Conservation (phyloP, 2,797 vertebrate genomes). For the Channallabes apus region DNA sequence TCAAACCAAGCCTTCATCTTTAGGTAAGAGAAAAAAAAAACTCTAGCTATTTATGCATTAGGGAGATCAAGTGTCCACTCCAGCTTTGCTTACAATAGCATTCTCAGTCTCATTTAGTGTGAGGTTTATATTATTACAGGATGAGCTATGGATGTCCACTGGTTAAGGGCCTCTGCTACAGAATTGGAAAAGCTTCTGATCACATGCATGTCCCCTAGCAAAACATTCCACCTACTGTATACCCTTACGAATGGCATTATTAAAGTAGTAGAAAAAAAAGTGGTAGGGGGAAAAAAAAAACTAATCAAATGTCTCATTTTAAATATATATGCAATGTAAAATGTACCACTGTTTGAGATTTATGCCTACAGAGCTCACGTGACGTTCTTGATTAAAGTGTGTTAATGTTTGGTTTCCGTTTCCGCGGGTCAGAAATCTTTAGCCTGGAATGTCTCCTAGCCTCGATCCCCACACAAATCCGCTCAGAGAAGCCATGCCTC, state of each 20-base stretch:
- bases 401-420: not conserved
- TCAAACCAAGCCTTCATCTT: constrained; percentile 72
- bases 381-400: not conserved
- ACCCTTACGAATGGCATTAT: constrained; percentile 13
- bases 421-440: not conserved
- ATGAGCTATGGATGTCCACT: constrained; percentile 32
- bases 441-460: not conserved
- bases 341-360: not conserved
- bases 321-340: constrained; percentile 2
- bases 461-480: constrained; percentile 24
- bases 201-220: constrained; percentile 29
- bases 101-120: constrained; percentile 61
- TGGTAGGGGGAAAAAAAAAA: not conserved
- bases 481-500: constrained; percentile 43
- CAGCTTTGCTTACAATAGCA: constrained; percentile 59
- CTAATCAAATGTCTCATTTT: not conserved
- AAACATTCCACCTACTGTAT: constrained; percentile 32
- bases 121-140: constrained; percentile 64
- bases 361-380: not conserved
- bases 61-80: constrained; percentile 66
- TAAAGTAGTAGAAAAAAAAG: constrained; percentile 19
- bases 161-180: constrained; percentile 9
- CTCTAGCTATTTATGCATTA: constrained; percentile 72
- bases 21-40: constrained; percentile 63
- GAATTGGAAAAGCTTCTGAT: constrained; percentile 29